Evolutionary conservation across 2,797 vertebrate species (phyloP).

Genomic region (Poeciliopsis paucimaculata): DNA sequence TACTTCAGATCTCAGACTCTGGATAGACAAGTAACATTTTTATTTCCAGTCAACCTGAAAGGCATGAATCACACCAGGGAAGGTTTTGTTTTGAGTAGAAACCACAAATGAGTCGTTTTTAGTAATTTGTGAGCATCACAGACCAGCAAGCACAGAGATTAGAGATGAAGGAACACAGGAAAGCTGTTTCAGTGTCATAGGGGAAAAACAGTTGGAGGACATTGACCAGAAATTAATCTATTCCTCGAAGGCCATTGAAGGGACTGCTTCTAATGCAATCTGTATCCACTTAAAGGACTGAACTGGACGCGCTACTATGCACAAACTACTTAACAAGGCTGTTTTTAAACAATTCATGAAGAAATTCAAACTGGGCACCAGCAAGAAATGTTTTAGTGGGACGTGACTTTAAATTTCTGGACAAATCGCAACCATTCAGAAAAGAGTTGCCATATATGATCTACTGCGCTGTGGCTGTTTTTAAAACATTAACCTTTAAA

Average conservation of each 20-base stretch:
- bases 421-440: neutral
- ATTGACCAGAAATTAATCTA: constrained; percentile 27
- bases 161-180: constrained; percentile 44
- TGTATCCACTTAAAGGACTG: neutral
- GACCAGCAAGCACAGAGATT: constrained; percentile 48
- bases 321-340: neutral
- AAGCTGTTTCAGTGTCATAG: constrained; percentile 47
- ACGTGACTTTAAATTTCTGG: neutral
- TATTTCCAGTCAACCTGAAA: constrained; percentile 35
- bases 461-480: neutral
- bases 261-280: neutral
- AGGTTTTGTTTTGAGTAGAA: constrained; percentile 46
- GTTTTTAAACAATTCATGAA: neutral
- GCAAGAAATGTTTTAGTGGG: neutral
- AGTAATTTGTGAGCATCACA: constrained; percentile 41
- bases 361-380: neutral
- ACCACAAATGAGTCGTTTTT: constrained; percentile 32
- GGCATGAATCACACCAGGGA: constrained; percentile 53
- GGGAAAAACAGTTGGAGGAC: constrained; percentile 55
- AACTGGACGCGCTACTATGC: neutral
- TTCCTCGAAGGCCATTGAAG: neutral
- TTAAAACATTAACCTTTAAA: neutral
- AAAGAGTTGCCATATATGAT: neutral
- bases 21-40: constrained; percentile 9
- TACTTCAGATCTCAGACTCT: constrained; percentile 15